These are phyloP conservation scores for Microchirus variegatus DNA, from an alignment of 2,797 vertebrate species.

Conservation along the genomic window DNA sequence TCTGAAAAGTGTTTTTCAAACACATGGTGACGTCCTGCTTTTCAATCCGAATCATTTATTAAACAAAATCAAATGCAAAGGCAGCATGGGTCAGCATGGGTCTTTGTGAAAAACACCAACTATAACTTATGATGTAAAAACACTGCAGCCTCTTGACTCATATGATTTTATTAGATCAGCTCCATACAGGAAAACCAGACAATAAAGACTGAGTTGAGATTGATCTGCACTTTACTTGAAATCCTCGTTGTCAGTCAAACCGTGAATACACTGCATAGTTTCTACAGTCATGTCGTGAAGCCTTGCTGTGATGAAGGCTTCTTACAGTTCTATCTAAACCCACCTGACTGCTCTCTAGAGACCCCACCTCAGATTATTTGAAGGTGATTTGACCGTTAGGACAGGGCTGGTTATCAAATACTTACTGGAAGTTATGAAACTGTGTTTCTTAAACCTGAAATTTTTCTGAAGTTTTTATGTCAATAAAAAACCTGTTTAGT, in stretches of 20 bases:
- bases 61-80: slow-evolving; percentile 34
- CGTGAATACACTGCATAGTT: not conserved
- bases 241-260: slow-evolving; percentile 3
- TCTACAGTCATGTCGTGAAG: not conserved
- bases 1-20: slow-evolving; percentile 8
- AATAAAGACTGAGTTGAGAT: not conserved
- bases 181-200: slow-evolving; percentile 5
- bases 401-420: not conserved
- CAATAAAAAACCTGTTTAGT: no score
- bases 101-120: slow-evolving; percentile 8
- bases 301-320: not conserved
- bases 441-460: no score
- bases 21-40: not conserved
- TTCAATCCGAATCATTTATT: slow-evolving; percentile 47
- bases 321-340: slow-evolving; percentile 2
- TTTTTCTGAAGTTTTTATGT: no score
- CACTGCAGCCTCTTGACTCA: slow-evolving; percentile 12
- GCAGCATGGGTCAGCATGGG: slow-evolving; percentile 6
- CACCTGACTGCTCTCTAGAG: not conserved
- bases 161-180: slow-evolving; percentile 11
- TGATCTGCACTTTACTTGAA: not conserved
- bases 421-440: no score
- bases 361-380: slow-evolving; percentile 2
- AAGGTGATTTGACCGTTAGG: not conserved
- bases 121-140: slow-evolving; percentile 20